Percentiles rank a stretch among this genome's conserved stretches.
phyloP scores from a whole-genome alignment of 1,140 invertebrate genomes.

The Cydia pomonella region DNA sequence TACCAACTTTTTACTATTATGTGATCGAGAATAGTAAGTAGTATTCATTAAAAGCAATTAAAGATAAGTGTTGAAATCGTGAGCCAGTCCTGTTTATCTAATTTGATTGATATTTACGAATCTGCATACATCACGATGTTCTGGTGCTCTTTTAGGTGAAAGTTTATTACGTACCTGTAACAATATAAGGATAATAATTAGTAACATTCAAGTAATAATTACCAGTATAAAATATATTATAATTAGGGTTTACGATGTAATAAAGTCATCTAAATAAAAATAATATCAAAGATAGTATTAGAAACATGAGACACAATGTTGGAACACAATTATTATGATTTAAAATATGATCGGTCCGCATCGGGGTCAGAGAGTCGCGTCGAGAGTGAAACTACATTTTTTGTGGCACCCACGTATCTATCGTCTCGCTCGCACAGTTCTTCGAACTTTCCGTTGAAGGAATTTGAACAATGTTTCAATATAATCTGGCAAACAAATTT shows the following conservation, averaged over 20 bases:
- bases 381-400: constrained; percentile 55
- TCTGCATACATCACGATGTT: not conserved
- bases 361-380: constrained; percentile 40
- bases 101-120: constrained; percentile 8
- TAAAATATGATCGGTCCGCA: constrained; percentile 34
- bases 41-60: not conserved
- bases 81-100: not conserved
- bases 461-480: not conserved
- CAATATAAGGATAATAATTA: not conserved
- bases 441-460: constrained; percentile 28
- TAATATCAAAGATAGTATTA: constrained; percentile 15
- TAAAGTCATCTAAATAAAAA: not conserved
- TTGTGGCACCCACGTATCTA: constrained; percentile 38
- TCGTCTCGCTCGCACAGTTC: constrained; percentile 20
- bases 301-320: constrained; percentile 18
- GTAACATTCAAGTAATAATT: not conserved
- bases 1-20: not conserved
- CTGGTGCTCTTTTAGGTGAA: not conserved
- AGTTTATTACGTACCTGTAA: not conserved
- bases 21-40: not conserved
- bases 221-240: not conserved
- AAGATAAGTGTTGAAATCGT: not conserved
- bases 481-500: not conserved
- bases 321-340: constrained; percentile 27
- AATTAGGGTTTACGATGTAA: not conserved